phyloP scores from a whole-genome alignment of 2,113 vertebrate genomes.

The Notechis scutatus region DNA sequence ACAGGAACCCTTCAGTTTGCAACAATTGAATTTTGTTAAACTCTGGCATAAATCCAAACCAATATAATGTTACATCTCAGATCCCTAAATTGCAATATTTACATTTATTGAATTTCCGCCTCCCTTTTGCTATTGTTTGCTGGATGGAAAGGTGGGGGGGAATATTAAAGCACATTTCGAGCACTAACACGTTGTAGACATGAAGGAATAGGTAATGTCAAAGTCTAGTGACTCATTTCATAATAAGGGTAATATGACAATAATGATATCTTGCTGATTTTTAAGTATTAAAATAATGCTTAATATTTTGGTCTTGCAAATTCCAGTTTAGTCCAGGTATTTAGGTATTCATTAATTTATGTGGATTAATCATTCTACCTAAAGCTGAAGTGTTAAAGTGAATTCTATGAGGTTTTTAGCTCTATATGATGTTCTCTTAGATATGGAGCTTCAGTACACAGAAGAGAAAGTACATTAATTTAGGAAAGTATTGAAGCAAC shows the following conservation, averaged over 20 bases:
- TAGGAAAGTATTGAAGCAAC: neutral
- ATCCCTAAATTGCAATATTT: slow-evolving; percentile 39
- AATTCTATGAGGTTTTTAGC: neutral
- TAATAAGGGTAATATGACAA: slow-evolving; percentile 28
- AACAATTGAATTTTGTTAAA: slow-evolving; percentile 69
- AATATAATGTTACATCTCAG: slow-evolving; percentile 47
- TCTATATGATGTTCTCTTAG: no score
- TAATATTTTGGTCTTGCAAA: neutral
- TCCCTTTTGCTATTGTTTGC: slow-evolving; percentile 14
- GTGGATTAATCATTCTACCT: neutral
- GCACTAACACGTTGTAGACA: slow-evolving; percentile 13
- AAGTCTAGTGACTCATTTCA: neutral
- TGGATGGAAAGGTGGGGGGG: slow-evolving; percentile 37
- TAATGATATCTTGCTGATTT: neutral
- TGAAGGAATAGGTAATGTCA: slow-evolving; percentile 38
- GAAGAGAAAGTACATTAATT: no score
- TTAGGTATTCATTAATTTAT: neutral
- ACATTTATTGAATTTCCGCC: slow-evolving; percentile 49
- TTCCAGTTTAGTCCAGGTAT: neutral
- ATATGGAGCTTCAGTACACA: neutral
- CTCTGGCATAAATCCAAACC: slow-evolving; percentile 63
- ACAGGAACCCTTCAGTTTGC: slow-evolving; percentile 63
- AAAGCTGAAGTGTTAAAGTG: neutral
- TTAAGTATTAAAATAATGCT: slow-evolving; percentile 38
- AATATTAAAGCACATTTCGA: slow-evolving; percentile 38